phyloP scores from a whole-genome alignment of 2,797 vertebrate genomes.

The Crypturellus tataupa region DNA sequence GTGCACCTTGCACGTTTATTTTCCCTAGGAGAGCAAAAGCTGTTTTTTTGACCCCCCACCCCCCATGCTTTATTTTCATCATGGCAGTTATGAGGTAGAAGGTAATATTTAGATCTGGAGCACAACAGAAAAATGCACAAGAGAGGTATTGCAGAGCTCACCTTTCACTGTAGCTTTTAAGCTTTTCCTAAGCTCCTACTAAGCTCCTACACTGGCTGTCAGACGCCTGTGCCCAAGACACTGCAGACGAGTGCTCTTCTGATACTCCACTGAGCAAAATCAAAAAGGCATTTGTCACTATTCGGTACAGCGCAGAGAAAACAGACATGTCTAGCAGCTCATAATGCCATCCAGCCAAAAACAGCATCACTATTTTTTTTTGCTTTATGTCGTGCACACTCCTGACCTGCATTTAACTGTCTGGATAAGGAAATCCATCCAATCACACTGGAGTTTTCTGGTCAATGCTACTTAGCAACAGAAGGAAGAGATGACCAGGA shows the following conservation, averaged over 20 bases:
- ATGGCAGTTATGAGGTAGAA: background rate
- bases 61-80: background rate
- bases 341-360: background rate
- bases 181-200: background rate
- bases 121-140: background rate
- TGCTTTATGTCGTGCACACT: background rate
- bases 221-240: background rate
- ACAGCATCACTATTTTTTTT: accelerated
- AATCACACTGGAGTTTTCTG: background rate
- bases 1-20: background rate
- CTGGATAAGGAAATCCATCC: background rate
- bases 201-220: background rate
- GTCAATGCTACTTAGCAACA: background rate
- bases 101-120: background rate
- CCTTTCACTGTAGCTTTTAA: background rate
- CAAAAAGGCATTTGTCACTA: background rate
- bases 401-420: slow-evolving; percentile 14
- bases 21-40: background rate
- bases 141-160: background rate
- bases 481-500: background rate
- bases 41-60: background rate
- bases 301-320: background rate
- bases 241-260: background rate
- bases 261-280: background rate
- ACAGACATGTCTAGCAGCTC: background rate